A percentile compares a stretch with the other conserved stretches of the same genome.
phyloP scores from a whole-genome alignment of 2,888 invertebrate species.

The Yponomeuta cagnagella region DNA sequence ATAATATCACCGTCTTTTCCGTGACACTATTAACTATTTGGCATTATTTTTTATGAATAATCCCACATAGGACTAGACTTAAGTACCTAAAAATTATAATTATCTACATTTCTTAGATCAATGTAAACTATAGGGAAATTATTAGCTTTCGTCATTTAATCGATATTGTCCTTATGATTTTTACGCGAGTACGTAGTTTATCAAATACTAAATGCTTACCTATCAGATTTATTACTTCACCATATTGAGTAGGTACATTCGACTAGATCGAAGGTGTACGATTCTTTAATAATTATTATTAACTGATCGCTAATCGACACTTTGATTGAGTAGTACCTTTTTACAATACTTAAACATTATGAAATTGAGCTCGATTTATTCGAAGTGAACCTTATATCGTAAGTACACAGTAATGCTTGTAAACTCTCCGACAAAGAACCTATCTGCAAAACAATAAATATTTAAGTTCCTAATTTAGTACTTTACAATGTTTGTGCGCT shows the following conservation, averaged over 20 bases:
- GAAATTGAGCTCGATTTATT: constrained; percentile 73
- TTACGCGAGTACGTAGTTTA: constrained; percentile 72
- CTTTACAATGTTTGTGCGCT: constrained; percentile 73
- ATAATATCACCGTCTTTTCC: constrained; percentile 53
- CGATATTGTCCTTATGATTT: constrained; percentile 74
- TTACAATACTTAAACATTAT: constrained; percentile 62
- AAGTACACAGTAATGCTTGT: constrained; percentile 39
- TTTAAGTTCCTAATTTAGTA: constrained; percentile 40
- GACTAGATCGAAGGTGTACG: constrained; percentile 65
- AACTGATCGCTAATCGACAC: constrained; percentile 52
- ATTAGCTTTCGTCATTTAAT: constrained; percentile 59
- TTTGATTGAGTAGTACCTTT: constrained; percentile 49
- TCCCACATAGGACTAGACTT: constrained; percentile 44
- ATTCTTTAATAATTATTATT: constrained; percentile 38
- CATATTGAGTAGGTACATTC: constrained; percentile 44
- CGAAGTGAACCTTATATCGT: constrained; percentile 60
- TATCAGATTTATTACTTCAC: constrained; percentile 51
- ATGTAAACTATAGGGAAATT: constrained; percentile 54
- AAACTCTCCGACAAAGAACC: constrained; percentile 26
- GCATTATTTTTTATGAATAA: constrained; percentile 50
- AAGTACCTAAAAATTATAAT: constrained; percentile 40
- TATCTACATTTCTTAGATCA: constrained; percentile 61
- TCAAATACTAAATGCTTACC: constrained; percentile 65
- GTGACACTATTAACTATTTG: constrained; percentile 52
- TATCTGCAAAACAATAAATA: constrained; percentile 42